Evolutionary conservation across 1,140 invertebrate species (phyloP).

Genomic region (Plectrocnemia conspersa): DNA sequence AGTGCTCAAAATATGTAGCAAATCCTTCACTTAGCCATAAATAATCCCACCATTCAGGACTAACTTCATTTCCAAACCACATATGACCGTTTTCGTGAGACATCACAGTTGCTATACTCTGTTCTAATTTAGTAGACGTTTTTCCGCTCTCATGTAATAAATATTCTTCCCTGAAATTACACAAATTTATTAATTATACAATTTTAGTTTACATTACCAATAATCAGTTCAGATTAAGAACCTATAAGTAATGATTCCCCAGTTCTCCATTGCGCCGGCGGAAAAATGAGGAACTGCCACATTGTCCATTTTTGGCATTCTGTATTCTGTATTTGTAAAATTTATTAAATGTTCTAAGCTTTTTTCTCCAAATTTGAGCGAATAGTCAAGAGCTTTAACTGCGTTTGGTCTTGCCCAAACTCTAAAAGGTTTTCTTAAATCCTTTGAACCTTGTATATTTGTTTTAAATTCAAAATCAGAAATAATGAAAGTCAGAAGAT

Average conservation of each 20-base stretch:
- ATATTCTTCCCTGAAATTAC: constrained; percentile 42
- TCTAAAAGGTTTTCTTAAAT: constrained; percentile 41
- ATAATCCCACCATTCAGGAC: constrained; percentile 50
- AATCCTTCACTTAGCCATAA: constrained; percentile 68
- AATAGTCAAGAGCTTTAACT: constrained; percentile 44
- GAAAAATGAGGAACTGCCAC: constrained; percentile 73
- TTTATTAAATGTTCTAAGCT: constrained; percentile 52
- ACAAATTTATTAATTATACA: constrained; percentile 5
- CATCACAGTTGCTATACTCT: constrained; percentile 52
- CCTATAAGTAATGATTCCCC: constrained; percentile 73
- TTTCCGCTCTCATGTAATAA: constrained; percentile 42
- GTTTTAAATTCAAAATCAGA: constrained; percentile 58
- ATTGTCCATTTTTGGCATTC: constrained; percentile 58
- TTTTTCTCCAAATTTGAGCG: constrained; percentile 52
- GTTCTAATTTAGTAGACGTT: constrained; percentile 43
- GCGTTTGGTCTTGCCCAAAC: constrained; percentile 22
- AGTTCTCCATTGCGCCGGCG: constrained; percentile 82
- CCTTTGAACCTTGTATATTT: neutral
- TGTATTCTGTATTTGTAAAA: constrained; percentile 50
- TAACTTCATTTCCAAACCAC: constrained; percentile 70
- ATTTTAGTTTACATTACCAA: neutral
- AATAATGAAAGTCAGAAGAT: constrained; percentile 69
- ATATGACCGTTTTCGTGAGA: constrained; percentile 62
- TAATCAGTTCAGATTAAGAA: constrained; percentile 32
- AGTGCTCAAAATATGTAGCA: constrained; percentile 56